Evolutionary conservation across 2,797 vertebrate species (phyloP).

Genomic region (Epinephelus awoara): DNA sequence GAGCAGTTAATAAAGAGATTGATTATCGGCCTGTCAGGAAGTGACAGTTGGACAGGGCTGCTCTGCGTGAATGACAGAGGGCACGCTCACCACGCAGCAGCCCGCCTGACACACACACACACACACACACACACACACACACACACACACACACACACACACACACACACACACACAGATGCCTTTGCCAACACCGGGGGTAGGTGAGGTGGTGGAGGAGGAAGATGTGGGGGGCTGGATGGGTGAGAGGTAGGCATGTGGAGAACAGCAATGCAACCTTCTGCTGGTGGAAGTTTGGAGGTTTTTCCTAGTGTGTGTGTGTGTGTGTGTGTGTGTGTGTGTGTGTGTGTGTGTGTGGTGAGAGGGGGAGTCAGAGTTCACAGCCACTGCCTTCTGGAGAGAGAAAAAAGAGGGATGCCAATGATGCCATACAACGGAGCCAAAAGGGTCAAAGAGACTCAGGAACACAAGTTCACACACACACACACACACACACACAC

Average conservation of each 20-base stretch:
- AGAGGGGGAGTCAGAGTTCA: slow-evolving; percentile 75
- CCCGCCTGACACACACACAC: slow-evolving; percentile 84
- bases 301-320: slow-evolving; percentile 19
- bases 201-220: slow-evolving; percentile 57
- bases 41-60: slow-evolving; percentile 97
- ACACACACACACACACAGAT: slow-evolving; percentile 61
- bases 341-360: not conserved
- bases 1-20: slow-evolving; percentile 99
- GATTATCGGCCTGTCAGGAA: slow-evolving; percentile 95
- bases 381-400: slow-evolving; percentile 68
- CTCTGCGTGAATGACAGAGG: slow-evolving; percentile 97
- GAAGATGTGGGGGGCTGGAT: slow-evolving; percentile 34
- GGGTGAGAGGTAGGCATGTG: slow-evolving; percentile 67
- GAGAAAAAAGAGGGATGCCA: slow-evolving; percentile 28
- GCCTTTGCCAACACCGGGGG: slow-evolving; percentile 87
- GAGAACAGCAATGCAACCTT: slow-evolving; percentile 74
- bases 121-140: slow-evolving; percentile 58
- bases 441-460: slow-evolving; percentile 43
- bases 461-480: slow-evolving; percentile 20
- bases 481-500: slow-evolving; percentile 7
- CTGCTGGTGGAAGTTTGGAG: slow-evolving; percentile 59
- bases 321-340: slow-evolving; percentile 21
- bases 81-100: slow-evolving; percentile 90
- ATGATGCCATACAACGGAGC: slow-evolving; percentile 27
- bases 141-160: slow-evolving; percentile 79